phyloP scores from a whole-genome alignment of 2,888 invertebrate genomes.

The Lithophane ornitopus region DNA sequence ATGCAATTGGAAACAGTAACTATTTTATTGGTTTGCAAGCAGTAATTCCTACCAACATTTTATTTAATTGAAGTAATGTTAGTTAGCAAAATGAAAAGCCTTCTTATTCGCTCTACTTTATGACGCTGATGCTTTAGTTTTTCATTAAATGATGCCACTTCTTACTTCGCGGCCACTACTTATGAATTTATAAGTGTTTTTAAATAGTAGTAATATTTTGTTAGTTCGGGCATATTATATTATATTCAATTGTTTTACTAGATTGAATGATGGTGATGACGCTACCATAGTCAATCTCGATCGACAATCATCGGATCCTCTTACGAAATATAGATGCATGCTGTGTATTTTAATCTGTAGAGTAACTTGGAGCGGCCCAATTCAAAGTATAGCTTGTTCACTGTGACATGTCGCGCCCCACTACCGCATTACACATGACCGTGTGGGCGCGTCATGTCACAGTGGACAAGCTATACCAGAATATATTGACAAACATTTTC shows the following conservation, averaged over 20 bases:
- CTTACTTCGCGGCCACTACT: too few species aligned
- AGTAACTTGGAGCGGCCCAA: slow-evolving; percentile 35
- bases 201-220: neutral
- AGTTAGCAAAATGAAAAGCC: neutral
- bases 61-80: neutral
- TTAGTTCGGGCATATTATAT: neutral
- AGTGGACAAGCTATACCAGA: too few species aligned
- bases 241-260: neutral
- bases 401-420: too few species aligned
- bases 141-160: neutral
- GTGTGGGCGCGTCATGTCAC: too few species aligned
- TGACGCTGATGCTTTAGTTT: neutral
- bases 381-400: slow-evolving; percentile 3
- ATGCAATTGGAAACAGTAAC: neutral
- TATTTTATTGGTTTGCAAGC: neutral
- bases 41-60: neutral
- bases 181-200: neutral
- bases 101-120: neutral
- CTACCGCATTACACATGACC: too few species aligned
- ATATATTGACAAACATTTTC: slow-evolving; percentile 4
- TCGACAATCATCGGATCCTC: neutral
- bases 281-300: neutral
- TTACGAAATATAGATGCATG: slow-evolving; percentile 22
- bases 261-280: neutral
- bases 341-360: slow-evolving; percentile 12